Percentiles rank a stretch among this genome's conserved stretches.
phyloP scores from a whole-genome alignment of 1,140 invertebrate species.

The Drosophila arizonae region DNA sequence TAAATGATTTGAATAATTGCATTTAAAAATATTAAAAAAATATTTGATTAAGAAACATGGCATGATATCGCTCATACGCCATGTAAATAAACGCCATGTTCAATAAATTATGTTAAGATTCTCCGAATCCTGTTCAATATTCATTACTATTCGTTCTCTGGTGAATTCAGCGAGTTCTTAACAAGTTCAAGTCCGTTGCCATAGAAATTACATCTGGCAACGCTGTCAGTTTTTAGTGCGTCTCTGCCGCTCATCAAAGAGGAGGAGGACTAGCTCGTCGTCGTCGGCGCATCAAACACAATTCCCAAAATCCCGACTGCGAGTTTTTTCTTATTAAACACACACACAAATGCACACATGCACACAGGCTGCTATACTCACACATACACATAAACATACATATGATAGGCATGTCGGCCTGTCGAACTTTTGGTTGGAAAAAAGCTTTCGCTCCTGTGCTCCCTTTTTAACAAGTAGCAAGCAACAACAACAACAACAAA shows the following conservation, averaged over 20 bases:
- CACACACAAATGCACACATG: conserved; percentile 40
- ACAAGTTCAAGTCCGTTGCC: conserved; percentile 67
- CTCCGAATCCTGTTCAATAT: conserved; percentile 10
- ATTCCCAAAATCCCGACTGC: conserved; percentile 75
- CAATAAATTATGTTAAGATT: conserved; percentile 5
- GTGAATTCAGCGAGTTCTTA: conserved; percentile 26
- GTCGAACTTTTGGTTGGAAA: conserved; percentile 55
- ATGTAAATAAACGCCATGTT: not conserved
- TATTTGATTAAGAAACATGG: too few relatives aligned
- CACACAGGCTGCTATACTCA: not conserved
- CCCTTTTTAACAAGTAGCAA: conserved; percentile 5
- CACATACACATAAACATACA: conserved; percentile 22
- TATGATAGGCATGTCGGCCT: conserved; percentile 31
- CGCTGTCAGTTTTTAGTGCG: conserved; percentile 25
- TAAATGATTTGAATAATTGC: too few relatives aligned
- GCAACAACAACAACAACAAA: not conserved
- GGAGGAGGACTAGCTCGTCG: conserved; percentile 18
- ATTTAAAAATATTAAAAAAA: too few relatives aligned
- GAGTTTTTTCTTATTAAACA: conserved; percentile 73
- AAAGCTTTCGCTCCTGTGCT: conserved; percentile 72
- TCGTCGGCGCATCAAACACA: conserved; percentile 54
- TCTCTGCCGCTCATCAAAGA: not conserved
- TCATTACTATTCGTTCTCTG: conserved; percentile 3
- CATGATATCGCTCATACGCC: not conserved
- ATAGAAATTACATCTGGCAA: conserved; percentile 66